These are phyloP conservation scores for Danionella cerebrum DNA, from an alignment of 2,113 vertebrate species.

Conservation along the genomic window DNA sequence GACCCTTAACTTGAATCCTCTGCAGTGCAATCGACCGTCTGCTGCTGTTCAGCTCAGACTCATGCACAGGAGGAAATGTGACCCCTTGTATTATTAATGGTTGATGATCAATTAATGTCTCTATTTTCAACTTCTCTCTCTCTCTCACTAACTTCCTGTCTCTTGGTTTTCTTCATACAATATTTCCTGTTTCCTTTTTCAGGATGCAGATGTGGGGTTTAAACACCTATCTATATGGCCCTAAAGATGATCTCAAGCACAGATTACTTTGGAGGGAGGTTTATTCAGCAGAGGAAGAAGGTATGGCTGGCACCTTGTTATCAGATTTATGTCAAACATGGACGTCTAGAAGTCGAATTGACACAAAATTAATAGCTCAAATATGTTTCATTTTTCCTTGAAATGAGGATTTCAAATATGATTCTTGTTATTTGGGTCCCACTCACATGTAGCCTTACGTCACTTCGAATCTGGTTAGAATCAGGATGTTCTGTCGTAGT, in stretches of 20 bases:
- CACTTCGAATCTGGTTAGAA: too few relatives aligned
- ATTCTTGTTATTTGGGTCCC: too few relatives aligned
- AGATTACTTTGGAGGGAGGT: slow-evolving; percentile 79
- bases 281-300: slow-evolving; percentile 76
- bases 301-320: too few relatives aligned
- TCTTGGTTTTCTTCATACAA: not conserved
- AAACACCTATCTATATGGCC: slow-evolving; percentile 78
- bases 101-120: slow-evolving; percentile 6
- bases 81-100: slow-evolving; percentile 22
- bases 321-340: too few relatives aligned
- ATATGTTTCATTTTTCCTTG: too few relatives aligned
- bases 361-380: too few relatives aligned
- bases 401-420: too few relatives aligned
- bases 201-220: slow-evolving; percentile 70
- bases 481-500: too few relatives aligned
- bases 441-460: too few relatives aligned
- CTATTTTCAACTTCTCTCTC: not conserved
- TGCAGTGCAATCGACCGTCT: slow-evolving; percentile 10
- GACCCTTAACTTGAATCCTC: not conserved
- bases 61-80: slow-evolving; percentile 3
- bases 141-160: not conserved
- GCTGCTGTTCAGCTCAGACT: not conserved
- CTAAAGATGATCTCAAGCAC: slow-evolving; percentile 84
- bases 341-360: too few relatives aligned
- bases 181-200: not conserved